Base-by-base conservation (phyloP, 2,113 vertebrate genomes). In the Neoarius graeffei region DNA sequence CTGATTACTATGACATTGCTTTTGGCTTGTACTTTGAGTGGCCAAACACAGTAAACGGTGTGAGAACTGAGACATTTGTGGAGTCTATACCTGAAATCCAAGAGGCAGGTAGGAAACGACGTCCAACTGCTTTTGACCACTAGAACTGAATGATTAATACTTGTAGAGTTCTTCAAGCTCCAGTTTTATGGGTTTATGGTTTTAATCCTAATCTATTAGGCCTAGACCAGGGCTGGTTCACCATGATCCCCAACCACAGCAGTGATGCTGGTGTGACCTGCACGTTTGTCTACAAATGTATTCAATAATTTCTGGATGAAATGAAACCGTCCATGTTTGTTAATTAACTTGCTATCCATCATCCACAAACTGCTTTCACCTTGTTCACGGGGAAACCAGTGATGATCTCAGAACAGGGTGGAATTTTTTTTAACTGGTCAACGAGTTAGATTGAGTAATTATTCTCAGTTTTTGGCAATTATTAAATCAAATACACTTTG, bases 1-100 rank as follows among this genome's bases (percentile, higher is more conserved):
- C 98, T 85, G 98, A 99, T 97, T 96, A 95, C 96, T 99, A 99
- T 90, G 98, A 99, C 95, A 97, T 99, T 93, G 98, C 98, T 92
- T 99, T 99, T 93, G 98, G 98, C 89, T 98, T 99, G 77, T 97
- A 97, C 94, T 99, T 99, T 93, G 98, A 99, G 96, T 99, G 98
- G 98, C 98, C 97, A 90, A 97, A 98, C 73, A 96, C 97, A 54
- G 96, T 96, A 54, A 97, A 97, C 97, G 97, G 94, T 97, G 96
- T 48, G 97, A 98, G 50, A 64, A 8, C 25, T 7, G 97, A 98
- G 3, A 97, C 97, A 0, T 97, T 98, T 54, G 98, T 15, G 54
- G 77, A 83, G 27, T 52, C 83, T 86, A 27, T 9, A 23, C 48
- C 60, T 71, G 87, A 87, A 60, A 30, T 60, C 20, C 56, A 97